Percentiles rank a stretch among this genome's conserved stretches.
Evolutionary conservation across 2,888 invertebrate genomes (phyloP).

Genomic region (Bedellia somnulentella): DNA sequence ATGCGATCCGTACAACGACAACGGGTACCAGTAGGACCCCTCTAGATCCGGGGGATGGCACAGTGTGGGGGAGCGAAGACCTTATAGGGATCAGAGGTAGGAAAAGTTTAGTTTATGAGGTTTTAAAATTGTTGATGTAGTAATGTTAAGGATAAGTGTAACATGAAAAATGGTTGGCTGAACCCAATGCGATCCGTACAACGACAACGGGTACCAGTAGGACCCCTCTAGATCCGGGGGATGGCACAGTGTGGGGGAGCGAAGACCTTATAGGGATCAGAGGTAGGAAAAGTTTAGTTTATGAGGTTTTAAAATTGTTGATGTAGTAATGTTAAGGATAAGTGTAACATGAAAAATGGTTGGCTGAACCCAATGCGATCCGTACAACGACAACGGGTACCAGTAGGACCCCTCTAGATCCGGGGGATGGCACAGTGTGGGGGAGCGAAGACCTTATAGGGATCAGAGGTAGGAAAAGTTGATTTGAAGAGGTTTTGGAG

Average conservation of each 20-base stretch:
- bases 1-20: slow-evolving; percentile 6
- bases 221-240: slow-evolving; percentile 20
- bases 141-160: no score
- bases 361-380: no score
- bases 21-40: slow-evolving; percentile 15
- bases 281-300: no score
- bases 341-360: no score
- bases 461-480: slow-evolving; percentile 28
- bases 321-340: no score
- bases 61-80: slow-evolving; percentile 37
- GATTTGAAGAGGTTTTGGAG: no score
- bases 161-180: no score
- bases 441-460: slow-evolving; percentile 40
- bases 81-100: slow-evolving; percentile 44
- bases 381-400: neutral
- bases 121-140: no score
- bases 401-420: slow-evolving; percentile 3
- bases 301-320: no score
- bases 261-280: slow-evolving; percentile 46
- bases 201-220: slow-evolving; percentile 15
- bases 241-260: slow-evolving; percentile 41
- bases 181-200: slow-evolving; percentile 3
- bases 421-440: slow-evolving; percentile 22
- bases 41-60: slow-evolving; percentile 31
- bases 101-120: no score